phyloP scores from a whole-genome alignment of 2,113 vertebrate species.

The Crotalus helleri region DNA sequence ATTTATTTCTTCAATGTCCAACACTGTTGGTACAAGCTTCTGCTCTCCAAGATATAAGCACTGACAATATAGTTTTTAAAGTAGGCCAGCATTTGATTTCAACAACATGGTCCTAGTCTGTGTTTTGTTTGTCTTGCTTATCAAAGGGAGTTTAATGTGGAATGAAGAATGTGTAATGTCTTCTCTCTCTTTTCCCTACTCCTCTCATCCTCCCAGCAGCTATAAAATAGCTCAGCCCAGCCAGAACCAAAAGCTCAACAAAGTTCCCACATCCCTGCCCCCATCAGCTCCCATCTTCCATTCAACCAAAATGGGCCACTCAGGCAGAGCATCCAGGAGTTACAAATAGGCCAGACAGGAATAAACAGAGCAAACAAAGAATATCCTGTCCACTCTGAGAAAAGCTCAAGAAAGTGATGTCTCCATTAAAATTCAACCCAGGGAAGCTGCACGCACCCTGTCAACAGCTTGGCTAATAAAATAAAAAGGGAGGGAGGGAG shows the following conservation, averaged over 20 bases:
- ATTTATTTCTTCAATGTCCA: conserved; percentile 41
- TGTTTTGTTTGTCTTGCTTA: conserved; percentile 38
- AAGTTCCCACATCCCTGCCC: conserved; percentile 31
- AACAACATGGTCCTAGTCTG: conserved; percentile 1
- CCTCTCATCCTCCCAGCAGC: conserved; percentile 33
- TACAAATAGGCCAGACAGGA: conserved; percentile 70
- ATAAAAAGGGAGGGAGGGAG: not conserved
- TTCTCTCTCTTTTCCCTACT: conserved; percentile 25
- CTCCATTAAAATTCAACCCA: conserved; percentile 85
- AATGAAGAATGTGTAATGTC: conserved; percentile 9
- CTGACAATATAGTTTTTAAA: conserved; percentile 36
- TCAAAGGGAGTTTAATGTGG: not conserved
- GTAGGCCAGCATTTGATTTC: conserved; percentile 27
- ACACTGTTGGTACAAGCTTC: conserved; percentile 25
- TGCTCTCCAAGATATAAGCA: not conserved
- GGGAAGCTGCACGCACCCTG: conserved; percentile 67
- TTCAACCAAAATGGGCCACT: conserved; percentile 58
- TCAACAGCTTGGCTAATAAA: conserved; percentile 75
- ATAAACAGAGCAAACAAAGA: conserved; percentile 76
- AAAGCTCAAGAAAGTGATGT: conserved; percentile 67
- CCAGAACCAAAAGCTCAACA: conserved; percentile 57
- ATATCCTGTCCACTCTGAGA: conserved; percentile 73
- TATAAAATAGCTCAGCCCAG: conserved; percentile 45
- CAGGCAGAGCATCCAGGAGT: conserved; percentile 28
- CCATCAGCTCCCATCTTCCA: conserved; percentile 43